Percentiles rank a stretch among this genome's conserved stretches.
phyloP scores from a whole-genome alignment of 1,140 invertebrate species.

The Dryas iulia region DNA sequence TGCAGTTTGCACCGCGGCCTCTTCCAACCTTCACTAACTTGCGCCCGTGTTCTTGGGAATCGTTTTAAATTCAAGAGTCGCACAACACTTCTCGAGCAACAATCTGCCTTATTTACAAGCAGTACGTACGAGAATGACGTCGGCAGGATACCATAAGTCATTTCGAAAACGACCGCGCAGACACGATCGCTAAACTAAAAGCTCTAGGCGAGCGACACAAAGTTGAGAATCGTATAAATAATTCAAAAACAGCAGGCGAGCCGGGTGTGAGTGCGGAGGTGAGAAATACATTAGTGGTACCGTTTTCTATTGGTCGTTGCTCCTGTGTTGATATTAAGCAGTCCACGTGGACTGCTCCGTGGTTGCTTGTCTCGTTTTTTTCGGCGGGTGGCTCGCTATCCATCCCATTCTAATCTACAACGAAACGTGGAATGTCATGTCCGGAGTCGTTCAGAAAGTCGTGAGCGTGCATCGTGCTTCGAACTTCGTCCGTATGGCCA shows the following conservation, averaged over 20 bases:
- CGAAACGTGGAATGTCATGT: conserved; percentile 80
- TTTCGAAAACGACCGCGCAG: conserved; percentile 53
- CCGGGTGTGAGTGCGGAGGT: conserved; percentile 78
- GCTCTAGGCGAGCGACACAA: conserved; percentile 49
- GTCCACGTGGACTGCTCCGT: conserved; percentile 76
- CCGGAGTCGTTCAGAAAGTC: conserved; percentile 80
- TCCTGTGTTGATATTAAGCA: conserved; percentile 79
- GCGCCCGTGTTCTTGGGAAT: conserved; percentile 78
- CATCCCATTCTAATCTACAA: conserved; percentile 79
- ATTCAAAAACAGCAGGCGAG: conserved; percentile 59
- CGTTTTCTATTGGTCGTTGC: conserved; percentile 79
- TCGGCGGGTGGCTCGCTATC: conserved; percentile 65
- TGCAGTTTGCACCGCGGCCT: conserved; percentile 78
- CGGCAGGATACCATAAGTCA: conserved; percentile 56
- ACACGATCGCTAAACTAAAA: conserved; percentile 52
- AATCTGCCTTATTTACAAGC: conserved; percentile 45
- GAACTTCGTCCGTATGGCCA: conserved; percentile 51
- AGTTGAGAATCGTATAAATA: conserved; percentile 64
- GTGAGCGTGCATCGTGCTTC: conserved; percentile 80
- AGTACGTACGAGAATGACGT: conserved; percentile 53
- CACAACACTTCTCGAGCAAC: conserved; percentile 55
- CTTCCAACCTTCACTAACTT: conserved; percentile 76
- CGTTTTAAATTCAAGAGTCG: conserved; percentile 79
- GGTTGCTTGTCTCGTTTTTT: conserved; percentile 77
- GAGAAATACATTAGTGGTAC: conserved; percentile 80